Conservation (phyloP, 1,140 invertebrate species). For the Aphelenchoides besseyi region DNA sequence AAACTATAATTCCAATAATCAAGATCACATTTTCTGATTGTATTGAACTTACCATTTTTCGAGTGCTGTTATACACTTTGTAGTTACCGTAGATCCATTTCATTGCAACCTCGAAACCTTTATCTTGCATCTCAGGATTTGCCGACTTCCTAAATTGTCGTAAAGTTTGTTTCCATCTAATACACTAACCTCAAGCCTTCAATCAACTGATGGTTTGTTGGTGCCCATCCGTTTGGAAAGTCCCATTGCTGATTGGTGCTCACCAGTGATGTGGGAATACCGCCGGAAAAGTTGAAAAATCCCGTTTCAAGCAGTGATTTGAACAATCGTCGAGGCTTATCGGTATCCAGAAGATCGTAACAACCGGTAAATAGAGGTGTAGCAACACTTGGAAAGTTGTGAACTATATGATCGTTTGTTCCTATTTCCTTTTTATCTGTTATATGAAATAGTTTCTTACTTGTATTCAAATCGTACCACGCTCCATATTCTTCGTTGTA, state of each 20-base stretch:
- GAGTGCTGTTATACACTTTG: constrained; percentile 72
- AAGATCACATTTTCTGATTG: neutral
- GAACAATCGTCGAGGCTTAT: constrained; percentile 65
- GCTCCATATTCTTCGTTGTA: constrained; percentile 80
- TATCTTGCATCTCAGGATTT: constrained; percentile 33
- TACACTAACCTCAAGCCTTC: constrained; percentile 32
- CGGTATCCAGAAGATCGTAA: constrained; percentile 50
- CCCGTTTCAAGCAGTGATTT: neutral
- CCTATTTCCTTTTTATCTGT: constrained; percentile 75
- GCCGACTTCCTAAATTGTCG: constrained; percentile 37
- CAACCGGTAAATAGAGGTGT: constrained; percentile 76
- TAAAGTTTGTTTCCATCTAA: neutral
- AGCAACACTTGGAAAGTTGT: constrained; percentile 80
- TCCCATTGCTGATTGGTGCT: constrained; percentile 59
- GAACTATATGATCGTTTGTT: constrained; percentile 68
- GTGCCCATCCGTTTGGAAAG: constrained; percentile 47
- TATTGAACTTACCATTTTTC: constrained; percentile 76
- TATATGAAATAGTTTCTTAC: constrained; percentile 30
- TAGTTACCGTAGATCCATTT: constrained; percentile 80
- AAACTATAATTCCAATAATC: no score
- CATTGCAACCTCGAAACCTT: constrained; percentile 65
- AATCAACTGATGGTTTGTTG: constrained; percentile 56
- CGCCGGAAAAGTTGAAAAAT: constrained; percentile 47
- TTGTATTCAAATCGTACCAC: constrained; percentile 79
- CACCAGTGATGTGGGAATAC: constrained; percentile 49